A percentile compares a stretch with the other conserved stretches of the same genome.
Evolutionary conservation across 1,140 invertebrate species (phyloP).

Genomic region (Drosophila elegans): DNA sequence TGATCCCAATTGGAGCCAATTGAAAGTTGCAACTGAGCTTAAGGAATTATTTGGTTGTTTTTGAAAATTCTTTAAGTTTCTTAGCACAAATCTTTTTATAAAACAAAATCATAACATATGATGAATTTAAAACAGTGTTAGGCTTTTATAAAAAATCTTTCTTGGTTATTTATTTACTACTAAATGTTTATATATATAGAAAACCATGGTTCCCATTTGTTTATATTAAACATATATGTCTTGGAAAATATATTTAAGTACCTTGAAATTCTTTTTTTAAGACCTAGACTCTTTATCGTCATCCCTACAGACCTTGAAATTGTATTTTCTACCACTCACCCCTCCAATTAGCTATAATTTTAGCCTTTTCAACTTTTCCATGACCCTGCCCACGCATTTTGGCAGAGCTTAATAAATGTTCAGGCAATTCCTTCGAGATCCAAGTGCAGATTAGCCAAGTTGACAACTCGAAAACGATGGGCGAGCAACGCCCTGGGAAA

Average conservation of each 20-base stretch:
- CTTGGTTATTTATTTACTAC: too few species aligned
- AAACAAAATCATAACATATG: background rate
- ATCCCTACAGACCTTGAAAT: background rate
- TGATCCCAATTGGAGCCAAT: slow-evolving; percentile 59
- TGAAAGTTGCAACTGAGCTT: slow-evolving; percentile 48
- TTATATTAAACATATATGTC: too few species aligned
- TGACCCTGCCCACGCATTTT: slow-evolving; percentile 27
- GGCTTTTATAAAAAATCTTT: too few species aligned
- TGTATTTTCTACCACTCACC: background rate
- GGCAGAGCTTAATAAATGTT: slow-evolving; percentile 22
- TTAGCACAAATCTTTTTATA: background rate
- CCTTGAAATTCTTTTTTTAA: too few species aligned
- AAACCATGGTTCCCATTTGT: too few species aligned
- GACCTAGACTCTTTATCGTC: background rate
- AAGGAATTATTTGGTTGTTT: slow-evolving; percentile 2
- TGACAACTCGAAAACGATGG: slow-evolving; percentile 57
- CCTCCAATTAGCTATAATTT: background rate
- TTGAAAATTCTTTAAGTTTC: background rate
- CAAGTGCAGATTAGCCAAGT: slow-evolving; percentile 62
- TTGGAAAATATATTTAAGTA: too few species aligned
- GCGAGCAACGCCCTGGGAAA: slow-evolving; percentile 52
- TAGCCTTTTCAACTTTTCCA: background rate
- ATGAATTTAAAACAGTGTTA: too few species aligned
- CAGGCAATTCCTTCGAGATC: slow-evolving; percentile 30
- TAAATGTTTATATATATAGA: too few species aligned